Conservation (phyloP, 2,888 invertebrate species). For the Himalopsyche japonica region DNA sequence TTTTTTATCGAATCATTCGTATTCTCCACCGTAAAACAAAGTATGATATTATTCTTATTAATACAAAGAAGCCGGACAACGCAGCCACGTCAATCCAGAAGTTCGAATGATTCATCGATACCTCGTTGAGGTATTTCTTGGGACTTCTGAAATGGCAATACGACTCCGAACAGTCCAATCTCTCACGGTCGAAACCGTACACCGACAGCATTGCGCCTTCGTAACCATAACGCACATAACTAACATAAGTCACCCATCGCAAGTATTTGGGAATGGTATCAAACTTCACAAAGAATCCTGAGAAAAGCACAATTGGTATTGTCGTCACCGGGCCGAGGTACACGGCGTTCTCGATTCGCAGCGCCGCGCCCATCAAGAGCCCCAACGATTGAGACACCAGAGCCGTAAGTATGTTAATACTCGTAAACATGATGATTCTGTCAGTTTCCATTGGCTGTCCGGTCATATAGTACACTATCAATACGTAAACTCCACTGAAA, state of each 20-base stretch:
- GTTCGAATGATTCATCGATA: slow-evolving; percentile 77
- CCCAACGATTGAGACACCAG: slow-evolving; percentile 92
- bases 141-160: slow-evolving; percentile 86
- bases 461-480: slow-evolving; percentile 94
- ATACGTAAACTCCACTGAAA: slow-evolving; percentile 82
- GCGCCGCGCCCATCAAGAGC: slow-evolving; percentile 88
- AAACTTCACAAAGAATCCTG: slow-evolving; percentile 93
- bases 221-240: slow-evolving; percentile 90
- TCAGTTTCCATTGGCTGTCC: slow-evolving; percentile 89
- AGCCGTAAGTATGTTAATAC: slow-evolving; percentile 77
- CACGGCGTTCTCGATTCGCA: slow-evolving; percentile 80
- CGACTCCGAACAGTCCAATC: slow-evolving; percentile 77
- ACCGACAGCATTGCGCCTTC: slow-evolving; percentile 91
- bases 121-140: slow-evolving; percentile 80
- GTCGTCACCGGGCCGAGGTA: slow-evolving; percentile 86
- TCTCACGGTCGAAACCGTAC: slow-evolving; percentile 84
- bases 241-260: slow-evolving; percentile 86
- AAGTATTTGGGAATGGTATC: slow-evolving; percentile 88
- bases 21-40: slow-evolving; percentile 82
- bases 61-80: slow-evolving; percentile 77
- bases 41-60: slow-evolving; percentile 77
- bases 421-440: slow-evolving; percentile 79
- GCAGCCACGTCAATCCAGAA: slow-evolving; percentile 85
- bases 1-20: slow-evolving; percentile 57
- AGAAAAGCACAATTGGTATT: slow-evolving; percentile 90